A percentile compares a stretch with the other conserved stretches of the same genome.
phyloP scores from a whole-genome alignment of 1,140 invertebrate genomes.

The Dreissena polymorpha region DNA sequence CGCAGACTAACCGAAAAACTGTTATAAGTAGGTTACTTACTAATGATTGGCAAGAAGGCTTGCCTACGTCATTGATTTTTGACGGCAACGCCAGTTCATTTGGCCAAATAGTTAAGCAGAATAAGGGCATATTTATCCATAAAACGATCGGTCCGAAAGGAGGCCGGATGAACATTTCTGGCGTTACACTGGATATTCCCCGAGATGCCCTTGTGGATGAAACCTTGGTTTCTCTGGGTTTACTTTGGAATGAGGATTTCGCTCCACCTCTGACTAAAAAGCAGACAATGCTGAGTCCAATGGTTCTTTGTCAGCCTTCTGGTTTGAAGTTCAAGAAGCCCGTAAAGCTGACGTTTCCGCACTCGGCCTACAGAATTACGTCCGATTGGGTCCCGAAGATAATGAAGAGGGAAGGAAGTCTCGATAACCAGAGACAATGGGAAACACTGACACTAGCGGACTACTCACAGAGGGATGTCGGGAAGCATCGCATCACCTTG shows the following conservation, averaged over 20 bases:
- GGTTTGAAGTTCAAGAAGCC: slow-evolving; percentile 33
- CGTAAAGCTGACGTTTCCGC: slow-evolving; percentile 43
- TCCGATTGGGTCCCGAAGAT: slow-evolving; percentile 24
- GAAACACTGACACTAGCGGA: slow-evolving; percentile 19
- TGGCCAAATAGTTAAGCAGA: slow-evolving; percentile 2
- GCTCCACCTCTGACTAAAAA: slow-evolving; percentile 25
- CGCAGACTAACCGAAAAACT: neutral
- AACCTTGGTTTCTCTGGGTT: slow-evolving; percentile 37
- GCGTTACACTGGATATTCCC: slow-evolving; percentile 32
- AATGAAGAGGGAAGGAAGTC: slow-evolving; percentile 24
- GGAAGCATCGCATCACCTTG: slow-evolving; percentile 1
- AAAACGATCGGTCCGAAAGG: slow-evolving; percentile 21
- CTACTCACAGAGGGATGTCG: slow-evolving; percentile 28
- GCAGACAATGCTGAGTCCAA: slow-evolving; percentile 32
- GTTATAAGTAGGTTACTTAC: slow-evolving; percentile 12
- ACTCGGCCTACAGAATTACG: slow-evolving; percentile 28
- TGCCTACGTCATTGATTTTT: slow-evolving; percentile 20
- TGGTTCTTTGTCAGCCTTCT: slow-evolving; percentile 38
- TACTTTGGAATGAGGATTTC: slow-evolving; percentile 40
- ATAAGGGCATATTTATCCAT: slow-evolving; percentile 48
- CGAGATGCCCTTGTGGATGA: slow-evolving; percentile 22
- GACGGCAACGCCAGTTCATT: neutral
- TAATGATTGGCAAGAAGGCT: slow-evolving; percentile 31
- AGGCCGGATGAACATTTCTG: slow-evolving; percentile 16
- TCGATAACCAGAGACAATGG: slow-evolving; percentile 13